A percentile compares a stretch with the other conserved stretches of the same genome.
These are phyloP conservation scores for Acanthosepion lycidas DNA, from an alignment of 2,888 invertebrate genomes.

Conservation along the genomic window DNA sequence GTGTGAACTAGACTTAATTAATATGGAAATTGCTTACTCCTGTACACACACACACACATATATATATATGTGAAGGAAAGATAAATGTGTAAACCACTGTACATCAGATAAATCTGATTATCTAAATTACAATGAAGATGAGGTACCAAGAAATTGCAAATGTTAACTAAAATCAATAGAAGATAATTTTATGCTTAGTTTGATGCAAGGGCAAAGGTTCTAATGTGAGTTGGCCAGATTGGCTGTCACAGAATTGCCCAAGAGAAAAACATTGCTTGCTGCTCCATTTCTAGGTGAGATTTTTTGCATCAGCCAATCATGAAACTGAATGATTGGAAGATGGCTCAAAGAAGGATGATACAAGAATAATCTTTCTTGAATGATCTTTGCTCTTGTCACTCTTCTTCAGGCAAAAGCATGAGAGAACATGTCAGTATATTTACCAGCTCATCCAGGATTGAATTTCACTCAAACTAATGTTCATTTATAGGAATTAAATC, in stretches of 20 bases:
- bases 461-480: background rate
- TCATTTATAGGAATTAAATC: too few species aligned
- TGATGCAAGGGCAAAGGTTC: background rate
- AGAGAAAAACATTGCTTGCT: background rate
- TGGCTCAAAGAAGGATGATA: background rate
- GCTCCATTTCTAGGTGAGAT: background rate
- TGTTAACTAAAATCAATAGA: background rate
- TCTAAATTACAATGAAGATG: too few species aligned
- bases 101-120: background rate
- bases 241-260: too few species aligned
- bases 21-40: background rate
- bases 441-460: background rate
- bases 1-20: background rate
- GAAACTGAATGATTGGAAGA: background rate
- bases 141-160: background rate
- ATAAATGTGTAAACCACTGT: too few species aligned
- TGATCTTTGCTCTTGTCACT: background rate
- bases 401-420: background rate
- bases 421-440: background rate
- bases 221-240: background rate
- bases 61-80: background rate
- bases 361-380: background rate
- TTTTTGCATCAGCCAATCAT: background rate
- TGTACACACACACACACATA: background rate
- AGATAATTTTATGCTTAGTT: background rate